Conservation (phyloP, 2,888 invertebrate species). For the Euclidia mi region DNA sequence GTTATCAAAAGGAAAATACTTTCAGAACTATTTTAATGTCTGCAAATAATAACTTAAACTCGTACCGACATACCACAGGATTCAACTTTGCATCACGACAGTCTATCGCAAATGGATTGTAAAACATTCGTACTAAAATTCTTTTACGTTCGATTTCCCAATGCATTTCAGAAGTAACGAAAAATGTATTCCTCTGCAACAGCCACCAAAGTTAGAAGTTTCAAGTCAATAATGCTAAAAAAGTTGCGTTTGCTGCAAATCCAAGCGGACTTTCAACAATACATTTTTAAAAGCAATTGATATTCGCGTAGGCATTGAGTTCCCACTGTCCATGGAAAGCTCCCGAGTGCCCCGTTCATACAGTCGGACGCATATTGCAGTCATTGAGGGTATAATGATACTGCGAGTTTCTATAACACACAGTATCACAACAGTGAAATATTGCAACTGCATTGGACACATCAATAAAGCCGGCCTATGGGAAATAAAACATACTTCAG, state of each 20-base stretch:
- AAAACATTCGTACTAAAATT: constrained; percentile 7
- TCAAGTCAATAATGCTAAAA: constrained; percentile 45
- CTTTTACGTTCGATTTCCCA: constrained; percentile 9
- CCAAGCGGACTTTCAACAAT: constrained; percentile 45
- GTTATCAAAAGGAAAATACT: too few species aligned
- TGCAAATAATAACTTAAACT: too few species aligned
- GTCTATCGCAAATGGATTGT: constrained; percentile 3
- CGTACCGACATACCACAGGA: too few species aligned
- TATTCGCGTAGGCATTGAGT: constrained; percentile 61
- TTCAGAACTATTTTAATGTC: too few species aligned
- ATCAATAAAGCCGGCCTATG: constrained; percentile 44
- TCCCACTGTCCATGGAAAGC: constrained; percentile 64
- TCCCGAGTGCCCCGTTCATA: constrained; percentile 62
- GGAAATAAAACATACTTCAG: constrained; percentile 32
- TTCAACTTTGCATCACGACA: background rate
- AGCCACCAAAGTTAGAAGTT: constrained; percentile 30
- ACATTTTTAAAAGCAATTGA: constrained; percentile 67
- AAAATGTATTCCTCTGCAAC: constrained; percentile 25
- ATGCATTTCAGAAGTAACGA: constrained; percentile 17
- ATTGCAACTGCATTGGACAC: too few species aligned
- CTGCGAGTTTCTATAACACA: constrained; percentile 40
- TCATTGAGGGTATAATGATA: constrained; percentile 54
- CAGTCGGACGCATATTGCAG: constrained; percentile 65
- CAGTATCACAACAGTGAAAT: constrained; percentile 48
- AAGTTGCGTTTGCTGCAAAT: constrained; percentile 29